Evolutionary conservation across 2,888 invertebrate genomes (phyloP).

Genomic region (Drosophila longiperda): DNA sequence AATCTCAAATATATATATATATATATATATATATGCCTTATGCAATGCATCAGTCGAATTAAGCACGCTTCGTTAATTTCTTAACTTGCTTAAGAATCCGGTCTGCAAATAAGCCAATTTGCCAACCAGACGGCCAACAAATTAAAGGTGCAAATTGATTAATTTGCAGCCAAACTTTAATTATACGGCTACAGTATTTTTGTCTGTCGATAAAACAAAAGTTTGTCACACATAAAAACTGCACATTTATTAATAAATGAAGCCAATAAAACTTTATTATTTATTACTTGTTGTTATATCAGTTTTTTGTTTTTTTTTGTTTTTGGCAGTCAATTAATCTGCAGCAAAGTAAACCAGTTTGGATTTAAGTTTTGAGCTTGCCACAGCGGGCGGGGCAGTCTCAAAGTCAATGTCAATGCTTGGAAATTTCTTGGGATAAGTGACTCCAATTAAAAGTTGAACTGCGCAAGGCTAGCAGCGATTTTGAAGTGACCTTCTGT

Average conservation of each 20-base stretch:
- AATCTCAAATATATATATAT: not conserved
- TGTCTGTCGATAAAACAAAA: constrained; percentile 10
- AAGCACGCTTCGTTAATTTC: constrained; percentile 50
- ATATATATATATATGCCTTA: not conserved
- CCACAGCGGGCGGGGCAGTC: constrained; percentile 10
- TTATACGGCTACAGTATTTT: constrained; percentile 40
- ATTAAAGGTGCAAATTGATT: constrained; percentile 72
- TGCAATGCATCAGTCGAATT: constrained; percentile 52
- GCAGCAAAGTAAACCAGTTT: constrained; percentile 42
- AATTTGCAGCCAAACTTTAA: constrained; percentile 40
- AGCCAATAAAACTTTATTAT: constrained; percentile 39
- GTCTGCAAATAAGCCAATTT: constrained; percentile 18
- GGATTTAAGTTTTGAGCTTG: constrained; percentile 2
- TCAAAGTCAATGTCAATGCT: constrained; percentile 56
- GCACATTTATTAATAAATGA: constrained; percentile 44
- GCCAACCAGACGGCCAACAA: constrained; percentile 26
- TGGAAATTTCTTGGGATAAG: constrained; percentile 15
- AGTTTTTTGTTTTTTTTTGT: constrained; percentile 18
- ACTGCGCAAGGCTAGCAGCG: constrained; percentile 21
- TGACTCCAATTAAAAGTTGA: constrained; percentile 41
- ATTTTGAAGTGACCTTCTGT: constrained; percentile 30
- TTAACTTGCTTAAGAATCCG: constrained; percentile 1
- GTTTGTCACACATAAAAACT: constrained; percentile 31
- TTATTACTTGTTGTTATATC: constrained; percentile 28
- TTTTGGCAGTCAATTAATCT: constrained; percentile 37